These are phyloP conservation scores for Cyclargus thomasi DNA, from an alignment of 1,140 invertebrate genomes.

Conservation along the genomic window DNA sequence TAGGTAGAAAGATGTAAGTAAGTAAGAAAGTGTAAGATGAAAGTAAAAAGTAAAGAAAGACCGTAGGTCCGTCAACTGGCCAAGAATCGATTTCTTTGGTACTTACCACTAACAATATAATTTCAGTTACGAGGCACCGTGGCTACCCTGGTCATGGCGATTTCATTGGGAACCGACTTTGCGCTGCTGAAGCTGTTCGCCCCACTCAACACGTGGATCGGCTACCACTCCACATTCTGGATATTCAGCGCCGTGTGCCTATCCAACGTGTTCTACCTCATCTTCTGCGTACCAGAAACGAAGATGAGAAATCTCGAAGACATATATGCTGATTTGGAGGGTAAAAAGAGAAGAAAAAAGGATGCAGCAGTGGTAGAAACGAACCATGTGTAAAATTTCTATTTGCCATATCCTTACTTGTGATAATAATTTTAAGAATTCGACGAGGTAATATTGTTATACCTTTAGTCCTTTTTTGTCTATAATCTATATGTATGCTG, in stretches of 20 bases:
- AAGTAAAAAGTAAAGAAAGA: too few relatives aligned
- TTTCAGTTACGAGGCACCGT: slow-evolving; percentile 61
- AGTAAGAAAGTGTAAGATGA: too few relatives aligned
- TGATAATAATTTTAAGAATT: slow-evolving; percentile 23
- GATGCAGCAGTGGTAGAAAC: slow-evolving; percentile 37
- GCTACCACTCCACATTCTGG: slow-evolving; percentile 80
- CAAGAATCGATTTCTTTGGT: too few relatives aligned
- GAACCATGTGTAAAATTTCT: slow-evolving; percentile 40
- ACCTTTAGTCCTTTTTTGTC: too few relatives aligned
- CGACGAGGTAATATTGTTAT: too few relatives aligned
- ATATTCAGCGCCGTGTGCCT: slow-evolving; percentile 79
- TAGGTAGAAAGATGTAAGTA: too few relatives aligned
- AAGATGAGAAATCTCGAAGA: slow-evolving; percentile 85
- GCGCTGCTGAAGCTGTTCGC: slow-evolving; percentile 59
- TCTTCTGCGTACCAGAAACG: slow-evolving; percentile 83
- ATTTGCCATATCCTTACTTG: slow-evolving; percentile 10
- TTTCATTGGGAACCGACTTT: slow-evolving; percentile 62
- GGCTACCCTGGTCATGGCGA: slow-evolving; percentile 62
- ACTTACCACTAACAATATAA: background rate
- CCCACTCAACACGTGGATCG: slow-evolving; percentile 73
- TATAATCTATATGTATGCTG: too few relatives aligned
- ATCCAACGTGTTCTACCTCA: slow-evolving; percentile 78
- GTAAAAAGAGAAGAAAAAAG: slow-evolving; percentile 42
- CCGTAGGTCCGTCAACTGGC: too few relatives aligned
- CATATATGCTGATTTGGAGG: slow-evolving; percentile 72